phyloP scores from a whole-genome alignment of 2,113 vertebrate species.

The Chunga burmeisteri region DNA sequence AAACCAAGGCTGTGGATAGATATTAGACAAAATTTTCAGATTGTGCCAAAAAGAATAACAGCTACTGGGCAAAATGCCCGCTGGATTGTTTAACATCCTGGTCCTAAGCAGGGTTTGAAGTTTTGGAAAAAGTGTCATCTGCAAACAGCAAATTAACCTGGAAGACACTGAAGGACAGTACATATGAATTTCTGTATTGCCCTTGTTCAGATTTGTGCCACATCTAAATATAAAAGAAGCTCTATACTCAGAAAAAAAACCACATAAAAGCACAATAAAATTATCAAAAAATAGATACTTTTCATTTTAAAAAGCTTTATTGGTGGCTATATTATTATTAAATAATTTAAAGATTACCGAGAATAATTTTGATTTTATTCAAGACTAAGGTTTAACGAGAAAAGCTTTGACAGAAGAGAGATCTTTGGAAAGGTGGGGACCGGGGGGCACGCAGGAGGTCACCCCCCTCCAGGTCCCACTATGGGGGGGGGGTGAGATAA shows the following conservation, averaged over 20 bases:
- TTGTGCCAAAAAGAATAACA: constrained; percentile 1
- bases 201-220: neutral
- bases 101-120: neutral
- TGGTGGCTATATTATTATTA: too few relatives aligned
- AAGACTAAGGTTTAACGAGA: neutral
- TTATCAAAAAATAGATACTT: fast-evolving
- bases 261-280: neutral
- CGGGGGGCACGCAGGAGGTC: neutral
- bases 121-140: neutral
- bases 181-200: neutral
- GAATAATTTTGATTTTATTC: neutral
- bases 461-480: neutral
- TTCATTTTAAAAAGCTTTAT: neutral
- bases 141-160: neutral
- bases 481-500: neutral
- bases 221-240: neutral
- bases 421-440: fast-evolving
- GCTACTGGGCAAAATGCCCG: neutral
- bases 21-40: neutral
- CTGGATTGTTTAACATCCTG: neutral
- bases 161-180: neutral
- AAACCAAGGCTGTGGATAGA: neutral
- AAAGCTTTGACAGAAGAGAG: neutral
- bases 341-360: neutral
- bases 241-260: neutral